These are phyloP conservation scores for Chinchilla lanigera DNA, from an alignment of 2,113 vertebrate genomes.

Conservation along the genomic window DNA sequence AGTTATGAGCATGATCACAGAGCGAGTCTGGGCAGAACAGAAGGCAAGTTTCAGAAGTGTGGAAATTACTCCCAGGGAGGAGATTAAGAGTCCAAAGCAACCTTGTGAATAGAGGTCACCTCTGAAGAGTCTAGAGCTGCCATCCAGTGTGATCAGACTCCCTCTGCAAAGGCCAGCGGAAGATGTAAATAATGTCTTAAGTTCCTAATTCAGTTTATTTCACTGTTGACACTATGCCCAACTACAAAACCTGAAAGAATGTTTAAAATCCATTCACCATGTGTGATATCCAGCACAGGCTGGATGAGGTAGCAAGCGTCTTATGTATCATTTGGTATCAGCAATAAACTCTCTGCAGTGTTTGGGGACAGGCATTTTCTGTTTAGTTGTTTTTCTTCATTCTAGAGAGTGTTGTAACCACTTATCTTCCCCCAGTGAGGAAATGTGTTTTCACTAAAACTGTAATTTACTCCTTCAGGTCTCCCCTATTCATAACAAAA, in stretches of 20 bases:
- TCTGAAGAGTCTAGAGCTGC: not conserved
- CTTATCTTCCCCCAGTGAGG: not conserved
- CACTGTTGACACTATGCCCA: not conserved
- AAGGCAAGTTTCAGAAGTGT: not conserved
- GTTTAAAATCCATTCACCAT: not conserved
- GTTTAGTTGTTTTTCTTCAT: conserved; percentile 12
- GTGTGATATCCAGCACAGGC: accelerated
- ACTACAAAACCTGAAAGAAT: conserved; percentile 2
- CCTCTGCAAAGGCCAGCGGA: not conserved
- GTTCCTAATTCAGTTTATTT: conserved; percentile 36
- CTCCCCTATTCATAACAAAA: not conserved
- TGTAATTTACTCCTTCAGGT: not conserved
- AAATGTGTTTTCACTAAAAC: conserved; percentile 59
- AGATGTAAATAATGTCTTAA: not conserved
- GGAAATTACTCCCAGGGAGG: not conserved
- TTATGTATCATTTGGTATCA: not conserved
- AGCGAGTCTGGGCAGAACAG: not conserved
- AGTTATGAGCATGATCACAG: not conserved
- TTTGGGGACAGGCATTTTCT: not conserved
- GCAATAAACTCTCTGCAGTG: not conserved
- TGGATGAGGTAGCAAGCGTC: not conserved
- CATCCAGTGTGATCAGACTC: not conserved
- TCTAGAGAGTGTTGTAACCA: not conserved
- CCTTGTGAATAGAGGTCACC: not conserved
- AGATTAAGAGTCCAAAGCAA: conserved; percentile 54